phyloP scores from a whole-genome alignment of 23 tunicate genomes.

The Styela plicata region DNA sequence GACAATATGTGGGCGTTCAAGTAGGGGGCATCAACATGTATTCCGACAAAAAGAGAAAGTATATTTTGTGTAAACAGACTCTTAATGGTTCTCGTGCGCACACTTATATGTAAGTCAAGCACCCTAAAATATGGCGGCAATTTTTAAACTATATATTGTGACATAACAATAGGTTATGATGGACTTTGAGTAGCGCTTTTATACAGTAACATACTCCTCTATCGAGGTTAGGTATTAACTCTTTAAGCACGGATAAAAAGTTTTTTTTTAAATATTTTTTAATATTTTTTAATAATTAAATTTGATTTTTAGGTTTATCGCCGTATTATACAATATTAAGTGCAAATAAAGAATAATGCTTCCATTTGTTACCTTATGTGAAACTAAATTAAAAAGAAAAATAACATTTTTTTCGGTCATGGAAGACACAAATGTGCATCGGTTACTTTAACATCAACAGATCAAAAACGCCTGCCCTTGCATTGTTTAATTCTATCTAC shows the following conservation, averaged over 20 bases:
- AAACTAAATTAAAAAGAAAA: no score
- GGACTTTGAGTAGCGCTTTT: not conserved
- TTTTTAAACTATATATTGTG: slow-evolving; percentile 5
- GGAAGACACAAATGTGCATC: no score
- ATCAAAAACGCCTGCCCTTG: no score
- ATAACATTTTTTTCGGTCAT: no score
- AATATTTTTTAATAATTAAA: no score
- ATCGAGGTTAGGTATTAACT: not conserved
- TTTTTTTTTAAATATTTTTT: no score
- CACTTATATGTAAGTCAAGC: slow-evolving; percentile 29
- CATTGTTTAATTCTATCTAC: no score
- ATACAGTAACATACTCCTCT: not conserved
- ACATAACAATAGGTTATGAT: not conserved
- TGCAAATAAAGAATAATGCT: no score
- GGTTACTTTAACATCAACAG: no score
- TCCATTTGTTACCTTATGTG: no score
- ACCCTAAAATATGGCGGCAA: slow-evolving; percentile 30
- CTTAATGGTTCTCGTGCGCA: slow-evolving; percentile 9
- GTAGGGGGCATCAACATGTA: not conserved
- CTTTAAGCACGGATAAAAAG: not conserved
- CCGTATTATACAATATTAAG: no score
- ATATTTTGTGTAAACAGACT: slow-evolving; percentile 14
- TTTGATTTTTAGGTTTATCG: no score
- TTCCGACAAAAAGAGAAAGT: not conserved
- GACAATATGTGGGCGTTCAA: not conserved